These are phyloP conservation scores for Silurus meridionalis DNA, from an alignment of 2,113 vertebrate genomes.

Conservation along the genomic window DNA sequence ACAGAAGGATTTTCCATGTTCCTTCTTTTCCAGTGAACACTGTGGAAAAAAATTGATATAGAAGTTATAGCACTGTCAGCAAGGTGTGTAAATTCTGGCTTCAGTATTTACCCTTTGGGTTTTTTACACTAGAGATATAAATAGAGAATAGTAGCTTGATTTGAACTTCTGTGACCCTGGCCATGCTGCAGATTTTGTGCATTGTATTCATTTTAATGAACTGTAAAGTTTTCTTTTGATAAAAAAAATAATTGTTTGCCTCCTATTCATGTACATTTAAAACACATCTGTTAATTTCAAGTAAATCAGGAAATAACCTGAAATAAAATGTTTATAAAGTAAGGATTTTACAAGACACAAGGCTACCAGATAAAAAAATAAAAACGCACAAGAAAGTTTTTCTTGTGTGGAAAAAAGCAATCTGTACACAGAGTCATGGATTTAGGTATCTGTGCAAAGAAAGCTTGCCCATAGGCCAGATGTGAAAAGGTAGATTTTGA, in stretches of 20 bases:
- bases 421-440: not conserved
- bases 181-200: not conserved
- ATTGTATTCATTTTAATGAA: not conserved
- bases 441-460: not conserved
- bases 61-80: too few species aligned
- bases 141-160: not conserved
- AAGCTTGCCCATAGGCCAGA: not conserved
- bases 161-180: not conserved
- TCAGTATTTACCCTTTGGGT: too few species aligned
- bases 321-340: not conserved
- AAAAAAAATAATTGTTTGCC: not conserved
- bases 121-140: too few species aligned
- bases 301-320: not conserved
- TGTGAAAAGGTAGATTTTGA: too few species aligned
- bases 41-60: too few species aligned
- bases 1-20: too few species aligned
- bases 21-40: too few species aligned
- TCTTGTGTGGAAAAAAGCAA: not conserved
- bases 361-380: not conserved
- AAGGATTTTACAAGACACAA: not conserved
- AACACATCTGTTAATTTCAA: not conserved
- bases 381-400: not conserved
- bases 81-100: not conserved
- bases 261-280: not conserved
- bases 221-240: not conserved